These are phyloP conservation scores for Macaca mulatta DNA, from an alignment of 2,113 vertebrate species.

Conservation along the genomic window DNA sequence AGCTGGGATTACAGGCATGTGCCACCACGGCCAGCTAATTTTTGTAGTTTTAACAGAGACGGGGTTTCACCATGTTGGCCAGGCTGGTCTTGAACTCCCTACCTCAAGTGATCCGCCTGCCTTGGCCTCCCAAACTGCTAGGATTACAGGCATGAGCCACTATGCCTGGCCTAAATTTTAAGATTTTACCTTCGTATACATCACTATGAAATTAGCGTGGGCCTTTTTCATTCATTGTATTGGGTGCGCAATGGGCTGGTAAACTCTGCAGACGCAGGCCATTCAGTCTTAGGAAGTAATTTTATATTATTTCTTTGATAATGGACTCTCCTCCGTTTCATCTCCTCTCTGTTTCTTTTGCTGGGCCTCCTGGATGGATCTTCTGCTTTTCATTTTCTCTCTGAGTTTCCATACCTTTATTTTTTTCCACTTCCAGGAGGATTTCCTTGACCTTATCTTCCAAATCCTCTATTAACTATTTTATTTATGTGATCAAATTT, in stretches of 20 bases:
- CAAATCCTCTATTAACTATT: neutral
- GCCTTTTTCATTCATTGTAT: neutral
- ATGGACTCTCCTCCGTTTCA: neutral
- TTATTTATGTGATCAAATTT: neutral
- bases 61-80: neutral
- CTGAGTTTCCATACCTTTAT: neutral
- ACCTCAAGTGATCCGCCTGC: neutral
- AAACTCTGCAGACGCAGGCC: neutral
- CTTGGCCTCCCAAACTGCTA: neutral
- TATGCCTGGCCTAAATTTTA: neutral
- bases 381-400: neutral
- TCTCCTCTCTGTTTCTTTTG: neutral
- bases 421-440: neutral
- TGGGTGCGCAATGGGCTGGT: neutral
- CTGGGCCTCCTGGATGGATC: neutral
- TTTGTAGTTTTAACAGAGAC: neutral
- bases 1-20: neutral
- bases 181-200: neutral
- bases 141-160: neutral
- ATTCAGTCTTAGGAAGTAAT: neutral
- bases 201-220: neutral
- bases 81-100: neutral
- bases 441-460: neutral
- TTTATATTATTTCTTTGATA: neutral
- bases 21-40: neutral